These are phyloP conservation scores for Oreochromis aureus DNA, from an alignment of 2,113 vertebrate genomes.

Conservation along the genomic window DNA sequence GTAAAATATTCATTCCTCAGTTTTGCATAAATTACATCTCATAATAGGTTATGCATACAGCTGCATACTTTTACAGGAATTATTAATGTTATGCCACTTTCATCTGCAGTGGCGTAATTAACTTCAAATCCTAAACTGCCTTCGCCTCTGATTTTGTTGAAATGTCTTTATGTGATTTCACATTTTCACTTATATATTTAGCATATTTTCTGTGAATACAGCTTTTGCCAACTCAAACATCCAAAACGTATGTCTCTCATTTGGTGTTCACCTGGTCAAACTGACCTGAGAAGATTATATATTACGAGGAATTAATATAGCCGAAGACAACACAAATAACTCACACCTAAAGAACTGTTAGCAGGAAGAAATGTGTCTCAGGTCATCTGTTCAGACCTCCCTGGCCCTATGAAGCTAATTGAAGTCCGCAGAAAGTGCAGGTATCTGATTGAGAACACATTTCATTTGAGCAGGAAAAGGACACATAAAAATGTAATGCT, in stretches of 20 bases:
- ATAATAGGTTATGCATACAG: constrained; percentile 44
- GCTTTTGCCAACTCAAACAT: background rate
- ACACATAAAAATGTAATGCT: background rate
- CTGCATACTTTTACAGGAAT: constrained; percentile 41
- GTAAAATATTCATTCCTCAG: constrained; percentile 50
- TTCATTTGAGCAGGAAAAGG: background rate
- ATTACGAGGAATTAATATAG: background rate
- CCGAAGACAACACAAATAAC: background rate
- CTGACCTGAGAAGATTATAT: background rate
- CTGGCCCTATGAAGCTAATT: background rate
- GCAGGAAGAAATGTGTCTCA: background rate
- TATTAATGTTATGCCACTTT: constrained; percentile 34
- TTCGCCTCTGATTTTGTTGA: background rate
- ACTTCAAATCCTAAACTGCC: background rate
- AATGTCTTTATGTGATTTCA: background rate
- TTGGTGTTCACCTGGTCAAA: background rate
- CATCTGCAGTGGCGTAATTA: constrained; percentile 14
- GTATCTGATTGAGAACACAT: background rate
- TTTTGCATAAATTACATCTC: constrained; percentile 50
- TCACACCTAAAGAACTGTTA: background rate
- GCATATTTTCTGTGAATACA: background rate
- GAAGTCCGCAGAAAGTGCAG: background rate
- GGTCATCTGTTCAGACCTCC: background rate
- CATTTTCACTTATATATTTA: background rate
- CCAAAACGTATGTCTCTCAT: background rate